phyloP scores from a whole-genome alignment of 2,113 vertebrate genomes.

The Bettongia penicillata region DNA sequence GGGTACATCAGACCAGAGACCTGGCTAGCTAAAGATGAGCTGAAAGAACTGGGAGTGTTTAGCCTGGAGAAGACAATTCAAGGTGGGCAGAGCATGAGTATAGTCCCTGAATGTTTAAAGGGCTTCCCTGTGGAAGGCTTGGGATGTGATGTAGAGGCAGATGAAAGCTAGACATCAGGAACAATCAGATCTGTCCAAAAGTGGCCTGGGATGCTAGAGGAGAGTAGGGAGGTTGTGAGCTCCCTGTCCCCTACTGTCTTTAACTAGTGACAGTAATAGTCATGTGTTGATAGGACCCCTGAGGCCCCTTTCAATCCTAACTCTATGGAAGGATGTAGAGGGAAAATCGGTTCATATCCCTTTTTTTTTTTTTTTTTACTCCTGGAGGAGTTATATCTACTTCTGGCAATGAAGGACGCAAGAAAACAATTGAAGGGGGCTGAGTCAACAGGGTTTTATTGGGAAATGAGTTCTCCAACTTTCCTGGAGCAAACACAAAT shows the following conservation, averaged over 20 bases:
- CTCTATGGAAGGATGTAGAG: background rate
- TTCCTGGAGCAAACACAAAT: background rate
- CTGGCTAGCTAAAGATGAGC: background rate
- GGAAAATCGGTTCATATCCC: background rate
- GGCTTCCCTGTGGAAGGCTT: background rate
- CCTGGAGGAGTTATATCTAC: background rate
- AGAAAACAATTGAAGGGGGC: no score
- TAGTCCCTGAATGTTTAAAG: background rate
- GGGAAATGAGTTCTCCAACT: background rate
- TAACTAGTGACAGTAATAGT: background rate
- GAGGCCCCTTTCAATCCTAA: background rate
- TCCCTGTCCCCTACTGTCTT: background rate
- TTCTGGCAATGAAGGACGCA: background rate
- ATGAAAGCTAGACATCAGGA: no score
- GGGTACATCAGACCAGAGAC: background rate
- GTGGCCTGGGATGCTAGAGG: no score
- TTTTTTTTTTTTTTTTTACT: no score
- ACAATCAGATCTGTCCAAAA: no score
- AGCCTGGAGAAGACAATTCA: background rate
- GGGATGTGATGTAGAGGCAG: background rate
- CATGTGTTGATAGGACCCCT: background rate
- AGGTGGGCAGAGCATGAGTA: background rate
- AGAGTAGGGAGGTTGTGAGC: no score
- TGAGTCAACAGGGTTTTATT: no score
- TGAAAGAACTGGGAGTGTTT: background rate